Evolutionary conservation across 1,140 invertebrate species (phyloP).

Genomic region (Hyposmocoma kahamanoa): DNA sequence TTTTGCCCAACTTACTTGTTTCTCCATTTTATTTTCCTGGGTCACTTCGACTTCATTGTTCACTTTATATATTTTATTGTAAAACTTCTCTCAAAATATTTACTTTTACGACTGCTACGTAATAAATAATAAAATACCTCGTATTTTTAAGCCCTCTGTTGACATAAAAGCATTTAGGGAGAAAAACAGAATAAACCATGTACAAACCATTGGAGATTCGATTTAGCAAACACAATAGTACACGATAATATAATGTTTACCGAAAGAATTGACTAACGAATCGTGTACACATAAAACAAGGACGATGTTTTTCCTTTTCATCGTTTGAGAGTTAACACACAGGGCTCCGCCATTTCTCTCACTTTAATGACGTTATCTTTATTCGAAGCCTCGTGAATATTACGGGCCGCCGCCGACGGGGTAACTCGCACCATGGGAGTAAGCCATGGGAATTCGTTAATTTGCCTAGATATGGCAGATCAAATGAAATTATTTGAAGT

Average conservation of each 20-base stretch:
- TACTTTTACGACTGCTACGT: too few relatives aligned
- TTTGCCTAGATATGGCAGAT: too few relatives aligned
- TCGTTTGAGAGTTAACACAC: slow-evolving; percentile 30
- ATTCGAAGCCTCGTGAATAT: slow-evolving; percentile 21
- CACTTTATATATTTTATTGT: too few relatives aligned
- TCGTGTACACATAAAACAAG: slow-evolving; percentile 29
- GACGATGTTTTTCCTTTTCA: slow-evolving; percentile 16
- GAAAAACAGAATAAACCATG: not conserved
- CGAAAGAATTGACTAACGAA: slow-evolving; percentile 32
- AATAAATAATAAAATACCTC: too few relatives aligned
- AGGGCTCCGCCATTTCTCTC: slow-evolving; percentile 22
- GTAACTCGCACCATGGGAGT: slow-evolving; percentile 1
- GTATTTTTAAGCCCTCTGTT: too few relatives aligned
- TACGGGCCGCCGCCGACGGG: slow-evolving; percentile 8
- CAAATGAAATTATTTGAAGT: not conserved
- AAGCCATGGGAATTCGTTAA: not conserved
- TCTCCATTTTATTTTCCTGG: too few relatives aligned
- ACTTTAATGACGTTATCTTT: slow-evolving; percentile 28
- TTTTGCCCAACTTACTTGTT: slow-evolving; percentile 18
- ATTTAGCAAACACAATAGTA: slow-evolving; percentile 8
- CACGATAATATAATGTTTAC: slow-evolving; percentile 23
- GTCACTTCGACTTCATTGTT: too few relatives aligned
- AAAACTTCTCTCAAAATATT: too few relatives aligned
- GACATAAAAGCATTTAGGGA: too few relatives aligned
- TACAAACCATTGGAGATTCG: slow-evolving; percentile 9